Base-by-base conservation (phyloP, 2,797 vertebrate genomes). In the Dallia pectoralis region DNA sequence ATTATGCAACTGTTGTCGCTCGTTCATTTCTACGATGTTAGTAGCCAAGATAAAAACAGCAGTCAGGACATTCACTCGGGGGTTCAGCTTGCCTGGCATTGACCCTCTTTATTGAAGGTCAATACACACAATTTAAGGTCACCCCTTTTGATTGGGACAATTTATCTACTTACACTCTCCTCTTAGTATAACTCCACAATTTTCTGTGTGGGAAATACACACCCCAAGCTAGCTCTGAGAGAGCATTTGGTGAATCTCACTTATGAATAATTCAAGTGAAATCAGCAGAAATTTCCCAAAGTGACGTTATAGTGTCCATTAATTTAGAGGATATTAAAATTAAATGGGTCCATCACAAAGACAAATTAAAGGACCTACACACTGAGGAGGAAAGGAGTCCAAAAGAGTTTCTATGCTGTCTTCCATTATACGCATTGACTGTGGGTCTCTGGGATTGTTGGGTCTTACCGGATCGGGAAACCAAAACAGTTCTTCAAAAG, bases 261-360 rank as follows among this genome's bases (percentile, higher is more conserved):
- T 94, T 92, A 94, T 96, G 94, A 96, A 96, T 96, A 96, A 97
- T 97, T 96, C 91, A 97, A 93, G 91, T 93, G 93, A 95, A 96
- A 95, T 91, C 94, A 95, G 95, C 94, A 95, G 93, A 96, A 96
- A 96, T 96, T 93, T 96, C 93, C 74, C 19, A 78, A 76, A 65
- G 82, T 25, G 68, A 69, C 85, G 81, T 95, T 94, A 92, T 88
- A 87, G 89, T 87, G 69, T 44, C 93, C 95, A 96, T 96, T 96
- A 95, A 93, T 96, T 95, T 94, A 6, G 22, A 18, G 93, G 92
- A 93, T 92, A 79, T 93, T 3, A 8, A 3, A 44, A 44, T 11
- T 44, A 44, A 94, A 95, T 95, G 94, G 92, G 91, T 91, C 93
- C 94, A 94, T 94, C 94, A 95, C 66, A 32, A 47, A 27, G 29